Percentiles rank a stretch among this genome's conserved stretches.
Evolutionary conservation across 2,797 vertebrate genomes (phyloP).

Genomic region (Dipus sagitta): DNA sequence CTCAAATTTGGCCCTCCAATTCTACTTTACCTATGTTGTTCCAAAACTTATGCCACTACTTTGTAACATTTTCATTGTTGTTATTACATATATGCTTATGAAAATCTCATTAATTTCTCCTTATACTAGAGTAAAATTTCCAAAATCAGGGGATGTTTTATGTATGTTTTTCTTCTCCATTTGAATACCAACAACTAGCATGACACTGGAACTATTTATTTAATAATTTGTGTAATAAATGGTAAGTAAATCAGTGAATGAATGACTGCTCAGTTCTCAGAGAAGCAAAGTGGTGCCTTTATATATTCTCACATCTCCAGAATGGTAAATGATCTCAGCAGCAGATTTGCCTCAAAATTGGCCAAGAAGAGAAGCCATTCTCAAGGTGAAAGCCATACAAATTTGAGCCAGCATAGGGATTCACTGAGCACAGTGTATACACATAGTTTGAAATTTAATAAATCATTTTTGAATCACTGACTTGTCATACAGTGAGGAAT

Average conservation of each 20-base stretch:
- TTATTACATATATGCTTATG: background rate
- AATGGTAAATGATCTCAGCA: background rate
- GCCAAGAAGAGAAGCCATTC: conserved; percentile 1
- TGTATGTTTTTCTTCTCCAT: background rate
- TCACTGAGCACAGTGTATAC: background rate
- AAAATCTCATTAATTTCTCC: background rate
- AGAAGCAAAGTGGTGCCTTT: conserved; percentile 16
- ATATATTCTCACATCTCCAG: background rate
- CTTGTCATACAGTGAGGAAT: background rate
- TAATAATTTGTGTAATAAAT: conserved; percentile 18
- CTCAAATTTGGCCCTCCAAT: background rate
- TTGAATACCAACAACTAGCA: background rate
- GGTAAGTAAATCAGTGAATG: conserved; percentile 15
- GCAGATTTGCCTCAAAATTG: conserved; percentile 20
- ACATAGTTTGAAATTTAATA: conserved; percentile 31
- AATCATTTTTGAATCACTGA: conserved; percentile 13
- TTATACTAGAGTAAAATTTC: background rate
- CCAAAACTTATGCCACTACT: background rate
- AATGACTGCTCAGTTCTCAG: background rate
- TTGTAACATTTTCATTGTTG: conserved; percentile 6
- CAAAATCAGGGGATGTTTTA: background rate
- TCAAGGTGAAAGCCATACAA: background rate
- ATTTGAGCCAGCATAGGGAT: background rate
- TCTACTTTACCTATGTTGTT: background rate
- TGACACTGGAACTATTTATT: background rate